phyloP scores from a whole-genome alignment of 2,888 invertebrate species.

The Metacarcinus magister region DNA sequence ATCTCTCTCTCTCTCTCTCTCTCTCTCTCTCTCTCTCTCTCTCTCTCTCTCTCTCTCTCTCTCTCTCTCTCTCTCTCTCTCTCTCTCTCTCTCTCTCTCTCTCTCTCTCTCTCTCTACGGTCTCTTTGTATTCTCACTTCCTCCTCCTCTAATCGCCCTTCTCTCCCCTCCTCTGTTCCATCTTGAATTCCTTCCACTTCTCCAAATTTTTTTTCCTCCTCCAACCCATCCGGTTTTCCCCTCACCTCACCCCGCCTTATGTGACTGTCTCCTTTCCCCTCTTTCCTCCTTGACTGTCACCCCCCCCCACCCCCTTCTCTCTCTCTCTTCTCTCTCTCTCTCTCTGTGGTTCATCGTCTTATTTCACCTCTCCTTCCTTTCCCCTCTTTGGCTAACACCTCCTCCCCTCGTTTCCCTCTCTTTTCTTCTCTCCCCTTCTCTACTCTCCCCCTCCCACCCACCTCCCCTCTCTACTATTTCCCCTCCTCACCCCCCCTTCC shows the following conservation, averaged over 20 bases:
- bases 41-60: constrained; percentile 26
- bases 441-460: too few relatives aligned
- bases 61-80: constrained; percentile 59
- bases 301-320: too few relatives aligned
- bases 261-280: too few relatives aligned
- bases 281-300: too few relatives aligned
- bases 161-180: neutral
- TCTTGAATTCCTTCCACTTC: constrained; percentile 10
- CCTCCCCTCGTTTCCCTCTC: too few relatives aligned
- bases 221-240: neutral
- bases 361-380: too few relatives aligned
- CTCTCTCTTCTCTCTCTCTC: neutral
- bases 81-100: constrained; percentile 58
- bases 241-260: neutral
- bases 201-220: neutral
- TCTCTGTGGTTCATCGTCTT: too few relatives aligned
- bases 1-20: constrained; percentile 6
- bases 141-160: neutral
- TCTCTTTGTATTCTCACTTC: neutral
- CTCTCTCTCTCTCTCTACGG: neutral
- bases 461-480: too few relatives aligned
- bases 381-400: too few relatives aligned
- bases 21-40: constrained; percentile 58
- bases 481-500: too few relatives aligned
- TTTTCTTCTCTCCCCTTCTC: too few relatives aligned